Conservation (phyloP, 2,113 vertebrate species). For the Syrmaticus mikado region DNA sequence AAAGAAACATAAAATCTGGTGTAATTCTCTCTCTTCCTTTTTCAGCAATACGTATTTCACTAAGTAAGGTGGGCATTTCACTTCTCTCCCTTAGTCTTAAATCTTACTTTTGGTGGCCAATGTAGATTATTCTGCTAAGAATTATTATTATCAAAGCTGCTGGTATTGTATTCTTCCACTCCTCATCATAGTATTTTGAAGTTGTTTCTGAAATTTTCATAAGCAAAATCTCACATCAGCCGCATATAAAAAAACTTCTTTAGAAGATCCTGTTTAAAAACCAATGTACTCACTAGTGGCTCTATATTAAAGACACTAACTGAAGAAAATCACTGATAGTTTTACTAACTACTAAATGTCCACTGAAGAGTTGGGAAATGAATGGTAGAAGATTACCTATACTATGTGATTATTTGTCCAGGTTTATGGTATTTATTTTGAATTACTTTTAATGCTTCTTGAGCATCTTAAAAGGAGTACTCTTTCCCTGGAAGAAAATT, state of each 20-base stretch:
- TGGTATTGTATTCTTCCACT: background rate
- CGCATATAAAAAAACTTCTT: background rate
- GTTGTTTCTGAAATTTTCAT: background rate
- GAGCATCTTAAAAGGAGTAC: background rate
- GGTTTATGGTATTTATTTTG: background rate
- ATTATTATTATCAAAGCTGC: background rate
- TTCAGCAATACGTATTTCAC: background rate
- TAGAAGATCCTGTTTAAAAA: background rate
- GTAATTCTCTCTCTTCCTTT: background rate
- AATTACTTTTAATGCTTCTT: background rate
- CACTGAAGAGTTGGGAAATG: background rate
- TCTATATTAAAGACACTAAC: background rate
- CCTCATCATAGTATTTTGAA: background rate
- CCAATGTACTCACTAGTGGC: background rate
- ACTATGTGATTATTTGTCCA: background rate
- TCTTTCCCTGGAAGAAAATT: background rate
- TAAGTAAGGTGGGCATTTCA: background rate
- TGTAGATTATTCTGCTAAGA: background rate
- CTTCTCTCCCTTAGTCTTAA: background rate
- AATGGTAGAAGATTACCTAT: accelerated
- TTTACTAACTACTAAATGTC: background rate
- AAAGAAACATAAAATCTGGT: background rate
- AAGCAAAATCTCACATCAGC: background rate
- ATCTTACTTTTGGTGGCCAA: background rate
- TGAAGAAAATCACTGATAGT: background rate